Evolutionary conservation across 2,113 vertebrate species (phyloP).

Genomic region (Potamarius usumacintae): DNA sequence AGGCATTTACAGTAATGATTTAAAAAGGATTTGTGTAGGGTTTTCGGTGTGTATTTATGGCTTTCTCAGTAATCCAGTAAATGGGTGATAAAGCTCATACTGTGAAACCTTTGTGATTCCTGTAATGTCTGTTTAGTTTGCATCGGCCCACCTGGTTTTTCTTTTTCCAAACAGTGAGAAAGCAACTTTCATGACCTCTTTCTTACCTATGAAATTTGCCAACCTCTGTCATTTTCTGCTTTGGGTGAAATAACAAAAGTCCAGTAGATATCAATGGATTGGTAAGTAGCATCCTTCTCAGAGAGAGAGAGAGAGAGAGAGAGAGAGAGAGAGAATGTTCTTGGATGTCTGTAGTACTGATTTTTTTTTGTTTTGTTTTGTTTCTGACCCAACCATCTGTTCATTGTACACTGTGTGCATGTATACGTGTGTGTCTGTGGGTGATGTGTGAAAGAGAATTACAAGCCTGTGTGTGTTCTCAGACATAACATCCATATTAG

Average conservation of each 20-base stretch:
- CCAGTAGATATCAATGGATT: background rate
- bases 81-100: background rate
- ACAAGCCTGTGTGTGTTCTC: background rate
- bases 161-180: slow-evolving; percentile 10
- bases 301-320: background rate
- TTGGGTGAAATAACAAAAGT: background rate
- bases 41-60: slow-evolving; percentile 18
- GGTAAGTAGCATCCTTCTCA: background rate
- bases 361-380: background rate
- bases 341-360: slow-evolving; percentile 7
- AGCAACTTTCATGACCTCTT: slow-evolving; percentile 37
- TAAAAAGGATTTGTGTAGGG: background rate
- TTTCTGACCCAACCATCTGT: slow-evolving; percentile 37
- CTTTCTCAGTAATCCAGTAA: slow-evolving; percentile 13
- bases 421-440: slow-evolving; percentile 3
- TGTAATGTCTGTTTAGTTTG: slow-evolving; percentile 13
- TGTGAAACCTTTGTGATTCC: slow-evolving; percentile 16
- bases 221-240: background rate
- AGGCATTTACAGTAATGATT: background rate
- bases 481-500: slow-evolving; percentile 12
- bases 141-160: background rate
- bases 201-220: slow-evolving; percentile 18
- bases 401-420: slow-evolving; percentile 19
- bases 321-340: background rate
- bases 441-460: slow-evolving; percentile 23